These are phyloP conservation scores for Stigmatopora nigra DNA, from an alignment of 2,113 vertebrate species.

Conservation along the genomic window DNA sequence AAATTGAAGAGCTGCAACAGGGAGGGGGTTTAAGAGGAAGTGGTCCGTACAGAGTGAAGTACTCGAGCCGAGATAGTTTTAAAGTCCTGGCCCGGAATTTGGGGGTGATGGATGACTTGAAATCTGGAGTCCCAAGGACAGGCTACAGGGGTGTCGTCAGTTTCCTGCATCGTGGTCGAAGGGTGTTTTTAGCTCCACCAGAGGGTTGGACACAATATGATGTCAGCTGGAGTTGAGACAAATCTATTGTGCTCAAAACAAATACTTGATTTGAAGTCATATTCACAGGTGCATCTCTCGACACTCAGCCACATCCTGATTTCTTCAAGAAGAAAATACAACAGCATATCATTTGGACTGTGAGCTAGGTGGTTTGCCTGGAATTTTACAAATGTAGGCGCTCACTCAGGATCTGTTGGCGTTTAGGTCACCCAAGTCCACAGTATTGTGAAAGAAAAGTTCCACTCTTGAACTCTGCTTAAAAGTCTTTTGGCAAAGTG, in stretches of 20 bases:
- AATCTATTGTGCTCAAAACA: neutral
- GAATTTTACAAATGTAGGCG: conserved; percentile 9
- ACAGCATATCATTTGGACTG: conserved; percentile 1
- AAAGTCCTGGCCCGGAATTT: conserved; percentile 85
- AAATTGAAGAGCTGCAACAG: conserved; percentile 78
- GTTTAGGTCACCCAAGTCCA: neutral
- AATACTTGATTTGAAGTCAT: conserved; percentile 25
- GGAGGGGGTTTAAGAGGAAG: conserved; percentile 54
- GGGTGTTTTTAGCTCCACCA: conserved; percentile 83
- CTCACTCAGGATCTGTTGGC: conserved; percentile 20
- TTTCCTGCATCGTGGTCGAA: conserved; percentile 78
- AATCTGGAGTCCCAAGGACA: conserved; percentile 87
- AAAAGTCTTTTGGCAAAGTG: conserved; percentile 32
- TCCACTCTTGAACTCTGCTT: conserved; percentile 15
- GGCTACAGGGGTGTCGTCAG: conserved; percentile 88
- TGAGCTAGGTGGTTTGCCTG: conserved; percentile 1
- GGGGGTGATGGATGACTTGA: conserved; percentile 91
- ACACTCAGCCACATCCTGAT: conserved; percentile 57
- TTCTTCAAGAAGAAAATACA: conserved; percentile 9
- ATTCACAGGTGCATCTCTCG: conserved; percentile 47
- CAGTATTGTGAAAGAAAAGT: conserved; percentile 3
- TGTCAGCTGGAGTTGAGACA: conserved; percentile 80
- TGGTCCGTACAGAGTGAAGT: conserved; percentile 80
- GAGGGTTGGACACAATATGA: conserved; percentile 84
- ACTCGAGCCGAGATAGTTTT: conserved; percentile 81